Evolutionary conservation across 2,113 vertebrate species (phyloP).

Genomic region (Hystrix brachyura): DNA sequence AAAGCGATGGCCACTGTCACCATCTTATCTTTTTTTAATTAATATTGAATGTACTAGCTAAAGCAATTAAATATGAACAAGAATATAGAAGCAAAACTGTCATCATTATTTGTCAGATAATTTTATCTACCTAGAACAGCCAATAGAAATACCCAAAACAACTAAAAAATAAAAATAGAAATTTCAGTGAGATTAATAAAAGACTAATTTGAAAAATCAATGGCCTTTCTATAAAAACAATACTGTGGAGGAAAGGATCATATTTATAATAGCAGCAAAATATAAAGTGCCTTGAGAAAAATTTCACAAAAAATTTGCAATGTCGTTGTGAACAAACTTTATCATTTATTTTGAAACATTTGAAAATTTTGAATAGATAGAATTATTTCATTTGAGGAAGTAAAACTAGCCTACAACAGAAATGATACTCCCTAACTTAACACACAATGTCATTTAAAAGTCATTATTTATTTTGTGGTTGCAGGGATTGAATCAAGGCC

Average conservation of each 20-base stretch:
- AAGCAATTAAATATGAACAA: background rate
- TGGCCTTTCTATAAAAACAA: background rate
- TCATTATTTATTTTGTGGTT: background rate
- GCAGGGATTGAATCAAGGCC: background rate
- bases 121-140: background rate
- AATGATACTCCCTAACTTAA: background rate
- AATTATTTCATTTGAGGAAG: background rate
- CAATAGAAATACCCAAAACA: background rate
- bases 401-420: background rate
- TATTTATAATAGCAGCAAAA: background rate
- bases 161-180: background rate
- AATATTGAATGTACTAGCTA: background rate
- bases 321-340: background rate
- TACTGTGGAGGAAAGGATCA: background rate
- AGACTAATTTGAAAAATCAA: slow-evolving; percentile 23
- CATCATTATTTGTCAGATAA: background rate
- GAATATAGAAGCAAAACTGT: background rate
- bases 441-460: background rate
- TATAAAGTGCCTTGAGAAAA: background rate
- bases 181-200: background rate
- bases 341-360: background rate
- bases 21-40: background rate
- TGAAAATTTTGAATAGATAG: background rate
- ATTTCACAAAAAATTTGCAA: background rate
- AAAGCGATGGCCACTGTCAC: background rate